Conservation (phyloP, 1,140 invertebrate species). For the Globodera rostochiensis region DNA sequence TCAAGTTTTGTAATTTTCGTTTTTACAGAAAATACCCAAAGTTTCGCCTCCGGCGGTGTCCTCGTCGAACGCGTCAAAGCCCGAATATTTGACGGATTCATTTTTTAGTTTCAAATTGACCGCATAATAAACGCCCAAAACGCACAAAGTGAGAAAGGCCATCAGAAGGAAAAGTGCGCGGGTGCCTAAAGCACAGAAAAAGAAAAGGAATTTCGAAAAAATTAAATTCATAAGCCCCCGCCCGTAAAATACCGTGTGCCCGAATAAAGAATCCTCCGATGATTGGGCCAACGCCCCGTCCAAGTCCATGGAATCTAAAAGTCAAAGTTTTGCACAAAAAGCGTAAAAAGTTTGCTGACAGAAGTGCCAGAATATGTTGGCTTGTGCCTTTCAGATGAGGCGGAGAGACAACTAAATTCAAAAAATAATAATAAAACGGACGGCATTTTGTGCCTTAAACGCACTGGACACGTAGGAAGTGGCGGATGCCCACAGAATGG, state of each 20-base stretch:
- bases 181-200: constrained; percentile 36
- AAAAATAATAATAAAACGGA: neutral
- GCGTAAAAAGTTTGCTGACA: constrained; percentile 12
- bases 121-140: constrained; percentile 45
- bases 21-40: constrained; percentile 28
- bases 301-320: constrained; percentile 41
- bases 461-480: constrained; percentile 52
- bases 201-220: constrained; percentile 10
- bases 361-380: constrained; percentile 47
- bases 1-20: neutral
- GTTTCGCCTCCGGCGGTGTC: constrained; percentile 37
- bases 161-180: constrained; percentile 44
- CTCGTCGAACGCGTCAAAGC: constrained; percentile 47
- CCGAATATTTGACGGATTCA: constrained; percentile 47
- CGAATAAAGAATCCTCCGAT: constrained; percentile 50
- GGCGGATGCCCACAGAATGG: constrained; percentile 48
- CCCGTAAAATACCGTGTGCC: constrained; percentile 29
- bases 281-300: constrained; percentile 52
- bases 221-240: neutral
- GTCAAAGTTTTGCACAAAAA: neutral
- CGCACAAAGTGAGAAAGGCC: constrained; percentile 41
- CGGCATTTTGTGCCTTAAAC: neutral
- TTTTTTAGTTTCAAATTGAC: constrained; percentile 48
- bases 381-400: constrained; percentile 44
- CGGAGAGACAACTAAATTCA: constrained; percentile 43